Base-by-base conservation (phyloP, 1,140 invertebrate genomes). In the Diorhabda elongata region DNA sequence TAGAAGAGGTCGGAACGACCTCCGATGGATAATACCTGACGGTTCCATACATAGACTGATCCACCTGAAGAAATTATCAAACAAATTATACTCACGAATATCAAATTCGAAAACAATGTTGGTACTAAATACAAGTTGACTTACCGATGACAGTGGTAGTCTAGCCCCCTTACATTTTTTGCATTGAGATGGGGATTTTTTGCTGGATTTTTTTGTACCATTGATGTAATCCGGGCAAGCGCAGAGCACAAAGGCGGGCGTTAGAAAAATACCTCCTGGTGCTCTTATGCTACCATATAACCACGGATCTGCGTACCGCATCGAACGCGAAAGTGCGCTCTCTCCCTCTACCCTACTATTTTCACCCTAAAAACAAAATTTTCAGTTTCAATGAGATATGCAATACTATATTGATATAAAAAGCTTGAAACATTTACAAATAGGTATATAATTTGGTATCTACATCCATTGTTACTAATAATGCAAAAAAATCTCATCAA, bases 241-340 rank as follows among this genome's bases (percentile, higher is more conserved):
- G 85, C 90, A 92, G 76, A 92, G 84, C 74, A 91, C 88, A 68
- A 92, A 75, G 42, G 86, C 82, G 45, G 86, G 84, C 42, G 86
- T 83, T 64, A 86, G 78, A 26, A 87, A 82, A 60, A 88, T 83
- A 43, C 77, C 76, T 65, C 86, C 84, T 61, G 87, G 84, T 3
- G 87, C 84, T 70, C 89, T 82, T 2, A 91, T 87, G 3, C 90
- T 91, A 67, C 91, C 90, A 74, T 93, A 93, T 2, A 93, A 84
- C 91, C 91, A 93, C 44, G 90, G 89, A 72, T 93, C 91, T 2
- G 89, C 89, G 81, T 92, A 92, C 72, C 91, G 89, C 91, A 93
- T 93, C 77, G 90, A 91, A 79, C 90, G 90, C 57, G 89, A 90
- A 68, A 92, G 79, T 4, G 87, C 75, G 63, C 78, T 79, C 66